Evolutionary conservation across 1,140 invertebrate species (phyloP).

Genomic region (Oryctes rhinoceros): DNA sequence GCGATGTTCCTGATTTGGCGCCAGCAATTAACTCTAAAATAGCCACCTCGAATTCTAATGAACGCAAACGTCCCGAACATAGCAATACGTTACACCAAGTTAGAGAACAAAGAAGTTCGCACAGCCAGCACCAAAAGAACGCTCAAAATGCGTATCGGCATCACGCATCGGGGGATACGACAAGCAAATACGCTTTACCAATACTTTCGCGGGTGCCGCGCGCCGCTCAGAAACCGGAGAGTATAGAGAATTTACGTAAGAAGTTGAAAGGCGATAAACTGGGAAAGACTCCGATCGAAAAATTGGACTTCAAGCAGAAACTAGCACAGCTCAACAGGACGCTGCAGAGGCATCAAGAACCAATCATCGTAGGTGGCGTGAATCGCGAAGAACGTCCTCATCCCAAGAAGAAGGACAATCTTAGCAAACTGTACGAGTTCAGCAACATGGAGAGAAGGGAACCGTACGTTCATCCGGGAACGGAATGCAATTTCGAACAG

Average conservation of each 20-base stretch:
- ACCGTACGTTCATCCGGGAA: constrained; percentile 46
- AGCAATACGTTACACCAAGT: constrained; percentile 25
- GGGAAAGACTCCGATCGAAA: background rate
- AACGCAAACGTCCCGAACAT: constrained; percentile 28
- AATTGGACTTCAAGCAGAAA: background rate
- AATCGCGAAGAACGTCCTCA: constrained; percentile 35
- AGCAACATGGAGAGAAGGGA: constrained; percentile 45
- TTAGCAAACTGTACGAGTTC: constrained; percentile 48
- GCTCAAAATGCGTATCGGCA: background rate
- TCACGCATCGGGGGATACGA: background rate
- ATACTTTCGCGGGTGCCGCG: constrained; percentile 20
- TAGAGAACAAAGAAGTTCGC: background rate
- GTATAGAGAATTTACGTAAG: constrained; percentile 12
- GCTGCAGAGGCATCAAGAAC: background rate
- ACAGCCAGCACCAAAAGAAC: background rate
- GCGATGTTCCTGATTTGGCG: background rate
- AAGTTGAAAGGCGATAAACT: constrained; percentile 16
- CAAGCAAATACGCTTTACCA: constrained; percentile 14
- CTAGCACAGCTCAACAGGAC: background rate
- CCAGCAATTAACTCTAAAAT: background rate
- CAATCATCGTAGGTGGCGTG: constrained; percentile 2
- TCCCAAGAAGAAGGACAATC: constrained; percentile 48
- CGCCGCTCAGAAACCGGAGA: constrained; percentile 29
- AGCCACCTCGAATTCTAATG: constrained; percentile 19
- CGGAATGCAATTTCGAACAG: constrained; percentile 57